Evolutionary conservation across 1,140 invertebrate species (phyloP), one percentile per base, ranked within the genome.

Genomic region (Bombus fervidus): DNA sequence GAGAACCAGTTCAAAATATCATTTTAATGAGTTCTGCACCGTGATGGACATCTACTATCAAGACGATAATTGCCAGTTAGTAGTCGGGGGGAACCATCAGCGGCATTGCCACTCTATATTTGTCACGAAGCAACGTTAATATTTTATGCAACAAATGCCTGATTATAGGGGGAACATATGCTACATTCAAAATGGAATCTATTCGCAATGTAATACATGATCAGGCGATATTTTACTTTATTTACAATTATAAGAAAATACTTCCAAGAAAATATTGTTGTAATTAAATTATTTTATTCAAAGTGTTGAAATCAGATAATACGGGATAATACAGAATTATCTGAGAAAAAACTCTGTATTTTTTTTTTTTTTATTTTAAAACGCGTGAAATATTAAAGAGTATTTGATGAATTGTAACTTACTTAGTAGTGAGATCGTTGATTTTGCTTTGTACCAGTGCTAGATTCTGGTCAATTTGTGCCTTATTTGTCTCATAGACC

Each of bases 401-500:
- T 76, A 31, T 25, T 25, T 28, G 9, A 78, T 57, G 6, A n/a
- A 22, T 1, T 72, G 3, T 39, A 53, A 96, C 97, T 97, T 94
- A 98, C 98, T 98, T 98, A 92, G 97, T 96, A 92, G 97, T 97
- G 92, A 99, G 97, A 93, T 99, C 98, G 93, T 98, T 97, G 94
- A 99, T 96, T 96, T 99, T 99, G 93, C 96, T 97, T 94, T 97
- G 97, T 85, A 98, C 98, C 93, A 99, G 95, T 92, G 98, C 97
- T 89, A 99, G 95, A 95, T 99, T 98, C 94, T 98, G 97, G 96
- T 99, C 99, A 93, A 99, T 99, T 95, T 99, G 98, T 92, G 97
- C 96, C 96, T 99, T 98, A 96, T 99, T 99, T 95, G 98, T 98
- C 96, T 99, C 99, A 95, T 99, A 99, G 41, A 99, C 97, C 96